Conservation (phyloP, 2,113 vertebrate genomes). For the Pseudorhombus dupliciocellatus region DNA sequence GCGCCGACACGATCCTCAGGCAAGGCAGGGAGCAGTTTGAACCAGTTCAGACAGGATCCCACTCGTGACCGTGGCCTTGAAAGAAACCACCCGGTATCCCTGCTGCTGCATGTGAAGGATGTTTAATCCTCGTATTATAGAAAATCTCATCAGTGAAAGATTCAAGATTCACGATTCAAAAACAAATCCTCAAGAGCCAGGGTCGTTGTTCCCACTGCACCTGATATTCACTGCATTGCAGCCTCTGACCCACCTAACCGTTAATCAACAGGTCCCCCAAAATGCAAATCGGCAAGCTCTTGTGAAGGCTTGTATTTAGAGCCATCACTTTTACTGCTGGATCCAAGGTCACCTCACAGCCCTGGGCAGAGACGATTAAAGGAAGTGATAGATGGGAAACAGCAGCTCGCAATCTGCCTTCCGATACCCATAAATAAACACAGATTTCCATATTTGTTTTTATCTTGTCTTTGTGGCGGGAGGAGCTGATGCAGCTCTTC, state of each 20-base stretch:
- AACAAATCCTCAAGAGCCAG: too few species aligned
- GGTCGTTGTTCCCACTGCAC: not conserved
- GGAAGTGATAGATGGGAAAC: slow-evolving; percentile 53
- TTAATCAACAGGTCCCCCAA: not conserved
- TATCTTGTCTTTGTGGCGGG: not conserved
- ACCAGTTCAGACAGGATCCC: slow-evolving; percentile 25
- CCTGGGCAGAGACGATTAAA: slow-evolving; percentile 43
- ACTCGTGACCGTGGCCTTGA: slow-evolving; percentile 3
- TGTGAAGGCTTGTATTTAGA: not conserved
- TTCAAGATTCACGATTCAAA: too few species aligned
- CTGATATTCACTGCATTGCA: not conserved
- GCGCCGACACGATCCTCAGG: not conserved
- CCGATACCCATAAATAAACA: not conserved
- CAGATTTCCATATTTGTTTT: not conserved
- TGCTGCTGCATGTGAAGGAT: not conserved
- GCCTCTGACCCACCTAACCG: not conserved
- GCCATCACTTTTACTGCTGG: slow-evolving; percentile 1
- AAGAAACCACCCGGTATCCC: not conserved
- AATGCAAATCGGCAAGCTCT: not conserved
- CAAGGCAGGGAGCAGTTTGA: not conserved
- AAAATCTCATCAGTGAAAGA: too few species aligned
- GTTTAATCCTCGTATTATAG: too few species aligned
- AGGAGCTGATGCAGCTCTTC: not conserved
- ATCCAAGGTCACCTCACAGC: slow-evolving; percentile 58
- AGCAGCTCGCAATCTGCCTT: slow-evolving; percentile 32